Percentiles rank a stretch among this genome's conserved stretches.
Evolutionary conservation across 2,888 invertebrate genomes (phyloP).

Genomic region (Hemithea aestivaria): DNA sequence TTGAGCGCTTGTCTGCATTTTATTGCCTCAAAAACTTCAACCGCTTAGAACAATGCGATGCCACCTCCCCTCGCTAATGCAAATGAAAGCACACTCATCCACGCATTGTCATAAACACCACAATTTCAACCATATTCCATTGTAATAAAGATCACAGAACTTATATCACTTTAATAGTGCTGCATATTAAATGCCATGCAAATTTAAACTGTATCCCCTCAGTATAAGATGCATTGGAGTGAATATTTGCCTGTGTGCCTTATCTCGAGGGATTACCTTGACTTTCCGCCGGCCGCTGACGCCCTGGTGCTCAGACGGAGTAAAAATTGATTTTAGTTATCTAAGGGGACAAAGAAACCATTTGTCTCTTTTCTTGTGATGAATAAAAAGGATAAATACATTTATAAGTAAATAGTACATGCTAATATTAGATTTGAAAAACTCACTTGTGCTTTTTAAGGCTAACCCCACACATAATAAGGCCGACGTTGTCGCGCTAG

Average conservation of each 20-base stretch:
- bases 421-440: no score
- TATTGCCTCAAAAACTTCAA: constrained; percentile 18
- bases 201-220: neutral
- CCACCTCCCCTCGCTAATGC: constrained; percentile 25
- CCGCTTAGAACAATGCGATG: constrained; percentile 25
- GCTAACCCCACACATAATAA: no score
- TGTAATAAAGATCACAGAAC: constrained; percentile 8
- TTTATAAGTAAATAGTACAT: no score
- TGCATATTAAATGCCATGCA: neutral
- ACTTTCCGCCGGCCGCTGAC: constrained; percentile 26
- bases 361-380: constrained; percentile 1
- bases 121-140: constrained; percentile 10
- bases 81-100: constrained; percentile 19
- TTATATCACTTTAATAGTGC: constrained; percentile 6
- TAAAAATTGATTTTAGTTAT: constrained; percentile 29
- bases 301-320: constrained; percentile 27
- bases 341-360: constrained; percentile 15
- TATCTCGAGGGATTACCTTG: constrained; percentile 41
- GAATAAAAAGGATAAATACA: no score
- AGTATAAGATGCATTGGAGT: constrained; percentile 13
- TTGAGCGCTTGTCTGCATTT: constrained; percentile 18
- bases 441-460: no score
- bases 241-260: constrained; percentile 31
- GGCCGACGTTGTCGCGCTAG: no score
- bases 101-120: constrained; percentile 4